Base-by-base conservation (phyloP, 2,797 vertebrate genomes). In the Merluccius polli region DNA sequence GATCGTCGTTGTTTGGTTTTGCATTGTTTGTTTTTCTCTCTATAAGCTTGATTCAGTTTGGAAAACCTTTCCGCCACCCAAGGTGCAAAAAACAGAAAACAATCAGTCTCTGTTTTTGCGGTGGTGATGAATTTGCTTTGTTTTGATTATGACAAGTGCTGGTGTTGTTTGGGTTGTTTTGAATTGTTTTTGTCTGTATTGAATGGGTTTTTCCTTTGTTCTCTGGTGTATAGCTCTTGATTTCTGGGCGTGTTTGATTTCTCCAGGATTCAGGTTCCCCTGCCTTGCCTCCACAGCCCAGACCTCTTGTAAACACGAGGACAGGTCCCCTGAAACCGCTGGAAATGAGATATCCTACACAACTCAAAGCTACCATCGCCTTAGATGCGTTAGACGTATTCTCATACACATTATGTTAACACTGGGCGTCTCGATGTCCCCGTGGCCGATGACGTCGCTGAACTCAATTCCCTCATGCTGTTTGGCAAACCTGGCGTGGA, bases 251-350 rank as follows among this genome's bases (percentile, higher is more conserved):
- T 88, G 94, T 94, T 91, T 92, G 84, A 81, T 79, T 92, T 91
- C 88, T 83, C 87, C 79, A 87, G 92, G 96, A 96, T 98, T 98
- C 95, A 95, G 96, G 95, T 96, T 95, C 95, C 94, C 93, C 94
- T 94, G 92, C 94, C 90, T 88, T 86, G 86, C 92, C 89, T 83
- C 79, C 76, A 70, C 73, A 85, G 80, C 81, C 85, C 32, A 35
- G 41, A 67, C 76, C 21, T 71, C 12, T 30, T 67, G 41, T 41
- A 69, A 75, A 48, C 41, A 75, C 38, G 5, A 18, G 31, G 75
- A 75, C 18, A 82, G 0, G 68, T 72, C 73, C 15, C 10, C 10
- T 77, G 65, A 24, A 59, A 77, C 67, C 59, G 12, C 3, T 65
- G 1, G 10, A 65, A 29, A 65, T 27, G n/a, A 3, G 27, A 13